Evolutionary conservation across 2,888 invertebrate species (phyloP).

Genomic region (Eucriotettix oculatus): DNA sequence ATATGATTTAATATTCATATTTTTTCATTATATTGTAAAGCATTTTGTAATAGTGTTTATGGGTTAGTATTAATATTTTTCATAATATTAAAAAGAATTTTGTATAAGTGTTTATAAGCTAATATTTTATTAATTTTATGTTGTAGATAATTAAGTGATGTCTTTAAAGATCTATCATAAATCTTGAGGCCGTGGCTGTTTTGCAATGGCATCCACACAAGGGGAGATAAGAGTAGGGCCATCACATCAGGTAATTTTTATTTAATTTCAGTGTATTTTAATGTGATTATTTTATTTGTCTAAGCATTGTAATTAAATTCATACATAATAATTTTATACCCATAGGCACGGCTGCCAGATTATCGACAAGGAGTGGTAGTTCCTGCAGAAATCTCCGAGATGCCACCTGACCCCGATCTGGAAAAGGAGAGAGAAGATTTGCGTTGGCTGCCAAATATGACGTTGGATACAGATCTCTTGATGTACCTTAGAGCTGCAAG

Average conservation of each 20-base stretch:
- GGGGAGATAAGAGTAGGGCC: conserved; percentile 10
- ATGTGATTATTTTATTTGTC: too few relatives aligned
- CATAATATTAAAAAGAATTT: too few relatives aligned
- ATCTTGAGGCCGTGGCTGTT: too few relatives aligned
- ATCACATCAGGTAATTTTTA: conserved; percentile 5
- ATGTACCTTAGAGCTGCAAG: conserved; percentile 95
- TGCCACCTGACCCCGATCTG: conserved; percentile 31
- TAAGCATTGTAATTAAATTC: too few relatives aligned
- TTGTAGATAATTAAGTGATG: too few relatives aligned
- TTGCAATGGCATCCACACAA: conserved; percentile 6
- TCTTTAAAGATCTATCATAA: too few relatives aligned
- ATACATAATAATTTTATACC: neutral
- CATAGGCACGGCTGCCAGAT: conserved; percentile 45
- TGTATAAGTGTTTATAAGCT: too few relatives aligned
- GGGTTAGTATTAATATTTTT: too few relatives aligned
- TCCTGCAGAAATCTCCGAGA: conserved; percentile 20
- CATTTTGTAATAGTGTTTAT: too few relatives aligned
- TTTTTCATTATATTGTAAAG: too few relatives aligned
- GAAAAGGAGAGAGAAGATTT: conserved; percentile 62
- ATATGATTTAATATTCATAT: too few relatives aligned
- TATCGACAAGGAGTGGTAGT: conserved; percentile 26
- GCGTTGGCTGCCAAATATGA: conserved; percentile 87
- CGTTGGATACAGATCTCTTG: conserved; percentile 84
- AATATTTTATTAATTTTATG: too few relatives aligned
- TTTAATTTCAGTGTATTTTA: neutral